phyloP scores from a whole-genome alignment of 1,140 invertebrate species.

The Dendroctonus valens region DNA sequence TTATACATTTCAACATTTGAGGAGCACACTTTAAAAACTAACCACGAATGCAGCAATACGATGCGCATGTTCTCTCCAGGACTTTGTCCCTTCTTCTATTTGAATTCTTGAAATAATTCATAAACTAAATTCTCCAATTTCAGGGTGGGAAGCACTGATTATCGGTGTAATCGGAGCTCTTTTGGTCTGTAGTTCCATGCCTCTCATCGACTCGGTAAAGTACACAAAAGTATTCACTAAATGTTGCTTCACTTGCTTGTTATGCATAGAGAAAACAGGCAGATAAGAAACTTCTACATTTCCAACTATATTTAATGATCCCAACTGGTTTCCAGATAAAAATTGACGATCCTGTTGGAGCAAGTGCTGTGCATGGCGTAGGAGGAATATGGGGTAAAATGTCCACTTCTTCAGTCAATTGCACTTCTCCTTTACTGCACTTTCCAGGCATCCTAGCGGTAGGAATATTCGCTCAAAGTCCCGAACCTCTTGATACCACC shows the following conservation, averaged over 20 bases:
- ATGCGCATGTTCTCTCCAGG: too few relatives aligned
- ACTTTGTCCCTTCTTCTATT: too few relatives aligned
- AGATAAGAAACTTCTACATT: too few relatives aligned
- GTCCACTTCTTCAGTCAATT: background rate
- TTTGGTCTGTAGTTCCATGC: conserved; percentile 68
- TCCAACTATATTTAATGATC: too few relatives aligned
- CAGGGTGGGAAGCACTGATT: conserved; percentile 79
- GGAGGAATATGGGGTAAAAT: conserved; percentile 63
- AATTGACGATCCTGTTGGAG: conserved; percentile 90
- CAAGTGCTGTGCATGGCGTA: conserved; percentile 83
- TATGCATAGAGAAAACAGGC: too few relatives aligned
- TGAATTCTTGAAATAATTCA: background rate
- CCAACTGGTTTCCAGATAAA: conserved; percentile 54
- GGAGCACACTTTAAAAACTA: too few relatives aligned
- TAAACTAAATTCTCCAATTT: background rate
- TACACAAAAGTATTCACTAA: too few relatives aligned
- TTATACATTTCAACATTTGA: too few relatives aligned
- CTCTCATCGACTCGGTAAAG: conserved; percentile 65
- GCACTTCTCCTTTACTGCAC: too few relatives aligned
- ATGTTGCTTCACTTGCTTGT: too few relatives aligned
- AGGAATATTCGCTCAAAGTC: conserved; percentile 86
- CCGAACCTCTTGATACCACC: conserved; percentile 74
- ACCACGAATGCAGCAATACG: too few relatives aligned
- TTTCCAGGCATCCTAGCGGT: conserved; percentile 80
- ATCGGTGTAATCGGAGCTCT: conserved; percentile 78